Percentiles rank a stretch among this genome's conserved stretches.
Evolutionary conservation across 2,888 invertebrate genomes (phyloP).

Genomic region (Lasioglossum leucozonium): DNA sequence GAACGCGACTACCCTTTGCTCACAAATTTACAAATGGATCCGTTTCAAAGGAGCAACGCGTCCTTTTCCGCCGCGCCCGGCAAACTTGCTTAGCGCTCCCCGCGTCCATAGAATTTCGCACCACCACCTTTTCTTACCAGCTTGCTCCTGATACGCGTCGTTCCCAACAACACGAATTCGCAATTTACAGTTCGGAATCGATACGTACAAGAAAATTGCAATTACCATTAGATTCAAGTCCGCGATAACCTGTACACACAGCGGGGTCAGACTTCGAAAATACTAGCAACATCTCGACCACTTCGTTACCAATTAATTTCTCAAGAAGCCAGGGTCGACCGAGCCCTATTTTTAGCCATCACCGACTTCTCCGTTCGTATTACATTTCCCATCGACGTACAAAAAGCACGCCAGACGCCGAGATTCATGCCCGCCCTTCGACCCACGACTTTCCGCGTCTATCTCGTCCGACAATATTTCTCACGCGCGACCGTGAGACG

Average conservation of each 20-base stretch:
- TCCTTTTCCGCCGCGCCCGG: not conserved
- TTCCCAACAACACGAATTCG: not conserved
- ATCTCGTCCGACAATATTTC: slow-evolving; percentile 30
- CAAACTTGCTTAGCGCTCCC: not conserved
- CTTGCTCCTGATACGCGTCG: not conserved
- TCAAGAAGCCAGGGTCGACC: not conserved
- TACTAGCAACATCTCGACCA: not conserved
- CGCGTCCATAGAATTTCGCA: not conserved
- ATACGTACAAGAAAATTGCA: not conserved
- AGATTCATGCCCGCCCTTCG: not conserved
- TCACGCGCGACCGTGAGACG: slow-evolving; percentile 43
- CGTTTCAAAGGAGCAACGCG: not conserved
- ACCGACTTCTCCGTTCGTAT: not conserved
- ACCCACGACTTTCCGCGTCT: slow-evolving; percentile 14
- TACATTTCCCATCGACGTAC: not conserved
- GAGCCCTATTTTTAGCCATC: not conserved
- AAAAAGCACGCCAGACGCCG: slow-evolving; percentile 5
- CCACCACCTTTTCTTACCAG: not conserved
- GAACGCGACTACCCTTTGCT: slow-evolving; percentile 22
- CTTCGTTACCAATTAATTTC: not conserved
- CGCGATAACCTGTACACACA: too few species aligned
- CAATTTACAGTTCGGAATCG: not conserved
- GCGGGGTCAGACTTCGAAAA: not conserved
- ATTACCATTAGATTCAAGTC: not conserved
- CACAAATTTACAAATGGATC: slow-evolving; percentile 17